These are phyloP conservation scores for Andinoacara biseriatus DNA, from an alignment of 2,113 vertebrate genomes.

Conservation along the genomic window DNA sequence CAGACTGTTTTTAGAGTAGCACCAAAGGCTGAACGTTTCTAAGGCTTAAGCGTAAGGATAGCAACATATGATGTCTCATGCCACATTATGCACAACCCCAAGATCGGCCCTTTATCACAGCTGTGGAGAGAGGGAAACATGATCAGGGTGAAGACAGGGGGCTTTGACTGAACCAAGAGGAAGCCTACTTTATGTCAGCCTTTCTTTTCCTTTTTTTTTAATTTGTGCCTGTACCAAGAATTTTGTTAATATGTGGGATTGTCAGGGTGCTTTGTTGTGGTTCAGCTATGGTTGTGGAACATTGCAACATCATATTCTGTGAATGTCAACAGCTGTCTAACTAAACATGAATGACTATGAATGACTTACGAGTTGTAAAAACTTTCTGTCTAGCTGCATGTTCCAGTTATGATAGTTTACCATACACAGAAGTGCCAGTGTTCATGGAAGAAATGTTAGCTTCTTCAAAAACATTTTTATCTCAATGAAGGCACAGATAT, in stretches of 20 bases:
- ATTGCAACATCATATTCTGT: too few species aligned
- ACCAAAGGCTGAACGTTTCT: constrained; percentile 27
- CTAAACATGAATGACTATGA: background rate
- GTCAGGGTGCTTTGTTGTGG: constrained; percentile 17
- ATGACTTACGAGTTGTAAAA: too few species aligned
- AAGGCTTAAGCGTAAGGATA: constrained; percentile 40
- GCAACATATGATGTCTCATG: constrained; percentile 34
- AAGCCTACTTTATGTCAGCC: constrained; percentile 21
- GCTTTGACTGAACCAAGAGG: constrained; percentile 20
- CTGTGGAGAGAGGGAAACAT: constrained; percentile 21
- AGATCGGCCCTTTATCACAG: constrained; percentile 38
- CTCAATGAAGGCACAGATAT: too few species aligned
- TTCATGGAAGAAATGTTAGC: too few species aligned
- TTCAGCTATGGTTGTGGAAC: too few species aligned
- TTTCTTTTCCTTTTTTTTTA: background rate
- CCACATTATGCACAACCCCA: constrained; percentile 53
- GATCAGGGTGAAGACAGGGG: constrained; percentile 50
- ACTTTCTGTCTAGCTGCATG: too few species aligned
- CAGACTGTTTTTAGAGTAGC: constrained; percentile 40
- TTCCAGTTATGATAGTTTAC: too few species aligned
- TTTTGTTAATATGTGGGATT: constrained; percentile 20
- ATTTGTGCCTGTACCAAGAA: background rate
- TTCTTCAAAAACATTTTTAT: too few species aligned
- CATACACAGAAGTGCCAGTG: too few species aligned
- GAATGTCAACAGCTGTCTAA: background rate